These are phyloP conservation scores for Poeciliopsis turneri DNA, from an alignment of 2,797 vertebrate genomes.

Conservation along the genomic window DNA sequence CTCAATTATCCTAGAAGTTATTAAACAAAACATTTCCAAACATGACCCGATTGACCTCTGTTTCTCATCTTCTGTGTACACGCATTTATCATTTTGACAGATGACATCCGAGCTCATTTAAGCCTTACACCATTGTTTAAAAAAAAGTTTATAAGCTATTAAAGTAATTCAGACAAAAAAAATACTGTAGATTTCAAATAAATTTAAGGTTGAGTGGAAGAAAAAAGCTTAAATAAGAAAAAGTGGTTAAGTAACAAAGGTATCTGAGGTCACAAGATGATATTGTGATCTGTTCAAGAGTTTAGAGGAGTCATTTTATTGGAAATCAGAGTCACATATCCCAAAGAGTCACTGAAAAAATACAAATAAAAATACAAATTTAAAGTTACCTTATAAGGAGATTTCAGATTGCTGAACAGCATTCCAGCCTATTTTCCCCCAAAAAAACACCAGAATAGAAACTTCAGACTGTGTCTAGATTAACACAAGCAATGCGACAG, in stretches of 20 bases:
- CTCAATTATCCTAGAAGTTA: conserved; percentile 12
- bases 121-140: neutral
- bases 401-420: neutral
- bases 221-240: neutral
- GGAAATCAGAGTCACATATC: neutral
- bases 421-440: neutral
- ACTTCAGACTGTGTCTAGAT: neutral
- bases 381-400: neutral
- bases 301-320: neutral
- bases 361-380: neutral
- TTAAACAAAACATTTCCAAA: conserved; percentile 38
- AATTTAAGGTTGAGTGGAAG: neutral
- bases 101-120: neutral
- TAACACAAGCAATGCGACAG: neutral
- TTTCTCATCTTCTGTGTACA: conserved; percentile 7
- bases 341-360: neutral
- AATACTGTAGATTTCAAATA: neutral
- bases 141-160: neutral
- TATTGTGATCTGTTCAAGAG: neutral
- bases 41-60: conserved; percentile 41
- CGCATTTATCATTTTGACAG: neutral
- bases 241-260: neutral
- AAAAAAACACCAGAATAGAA: neutral
- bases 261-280: neutral
- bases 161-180: neutral